phyloP scores from a whole-genome alignment of 2,113 vertebrate species.

The Vombatus ursinus region DNA sequence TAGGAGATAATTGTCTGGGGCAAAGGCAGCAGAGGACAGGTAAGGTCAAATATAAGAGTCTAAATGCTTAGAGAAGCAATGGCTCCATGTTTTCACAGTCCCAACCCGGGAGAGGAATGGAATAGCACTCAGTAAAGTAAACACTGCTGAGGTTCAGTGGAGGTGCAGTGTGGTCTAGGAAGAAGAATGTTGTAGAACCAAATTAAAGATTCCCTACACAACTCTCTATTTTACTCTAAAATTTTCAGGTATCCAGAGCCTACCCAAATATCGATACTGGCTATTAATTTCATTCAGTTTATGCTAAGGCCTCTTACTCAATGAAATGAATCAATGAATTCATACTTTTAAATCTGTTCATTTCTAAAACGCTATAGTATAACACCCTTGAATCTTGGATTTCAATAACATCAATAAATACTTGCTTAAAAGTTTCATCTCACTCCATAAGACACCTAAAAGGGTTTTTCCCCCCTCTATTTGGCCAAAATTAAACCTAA shows the following conservation, averaged over 20 bases:
- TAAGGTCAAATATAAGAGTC: not conserved
- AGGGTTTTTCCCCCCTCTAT: not conserved
- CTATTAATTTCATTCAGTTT: slow-evolving; percentile 1
- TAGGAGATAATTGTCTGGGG: not conserved
- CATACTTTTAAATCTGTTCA: not conserved
- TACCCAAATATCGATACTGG: slow-evolving; percentile 1
- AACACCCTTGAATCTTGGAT: slow-evolving; percentile 4
- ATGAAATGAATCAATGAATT: not conserved
- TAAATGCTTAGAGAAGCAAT: accelerated
- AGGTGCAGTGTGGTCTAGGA: not conserved
- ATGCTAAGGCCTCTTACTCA: slow-evolving; percentile 1
- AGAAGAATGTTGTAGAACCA: not conserved
- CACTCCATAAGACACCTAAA: not conserved
- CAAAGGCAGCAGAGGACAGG: not conserved
- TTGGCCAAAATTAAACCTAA: not conserved
- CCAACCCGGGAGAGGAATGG: not conserved
- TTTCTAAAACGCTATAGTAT: slow-evolving; percentile 10
- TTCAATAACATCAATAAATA: slow-evolving; percentile 12
- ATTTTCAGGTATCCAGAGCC: not conserved
- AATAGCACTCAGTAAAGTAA: no score
- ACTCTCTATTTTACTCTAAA: slow-evolving; percentile 17
- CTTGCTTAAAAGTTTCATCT: not conserved
- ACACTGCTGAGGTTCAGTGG: accelerated
- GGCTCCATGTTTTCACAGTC: not conserved
- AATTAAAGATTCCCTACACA: not conserved